These are phyloP conservation scores for Heliconius erato DNA, from an alignment of 2,888 invertebrate genomes.

Conservation along the genomic window DNA sequence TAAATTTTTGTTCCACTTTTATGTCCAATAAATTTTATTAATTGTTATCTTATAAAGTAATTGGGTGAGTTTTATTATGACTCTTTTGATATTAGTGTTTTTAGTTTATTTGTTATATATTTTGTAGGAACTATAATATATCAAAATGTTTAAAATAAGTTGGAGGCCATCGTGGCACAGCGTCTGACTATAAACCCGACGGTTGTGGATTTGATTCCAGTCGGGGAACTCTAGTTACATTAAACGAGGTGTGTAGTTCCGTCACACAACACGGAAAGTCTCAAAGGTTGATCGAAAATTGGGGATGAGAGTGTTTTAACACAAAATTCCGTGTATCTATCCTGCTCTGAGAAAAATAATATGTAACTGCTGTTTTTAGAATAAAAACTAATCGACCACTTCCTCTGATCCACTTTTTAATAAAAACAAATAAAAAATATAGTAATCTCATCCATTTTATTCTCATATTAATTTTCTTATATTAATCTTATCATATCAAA, in stretches of 20 bases:
- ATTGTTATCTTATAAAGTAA: slow-evolving; percentile 13
- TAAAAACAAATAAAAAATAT: no score
- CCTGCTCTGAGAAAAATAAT: no score
- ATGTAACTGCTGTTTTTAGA: no score
- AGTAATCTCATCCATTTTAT: no score
- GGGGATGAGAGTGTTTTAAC: no score
- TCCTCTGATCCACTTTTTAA: no score
- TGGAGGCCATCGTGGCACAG: not conserved
- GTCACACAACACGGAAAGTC: no score
- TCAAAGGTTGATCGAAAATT: no score
- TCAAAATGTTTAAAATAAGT: not conserved
- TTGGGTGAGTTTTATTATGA: not conserved
- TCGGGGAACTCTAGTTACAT: not conserved
- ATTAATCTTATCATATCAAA: no score
- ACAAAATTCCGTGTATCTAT: no score
- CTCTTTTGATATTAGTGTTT: not conserved
- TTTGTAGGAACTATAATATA: not conserved
- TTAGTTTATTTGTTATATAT: not conserved
- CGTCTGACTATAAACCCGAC: not conserved
- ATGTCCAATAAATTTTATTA: slow-evolving; percentile 19
- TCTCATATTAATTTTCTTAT: no score
- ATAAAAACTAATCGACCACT: no score
- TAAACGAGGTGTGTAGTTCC: not conserved
- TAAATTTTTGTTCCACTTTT: slow-evolving; percentile 24
- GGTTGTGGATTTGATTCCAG: not conserved